These are phyloP conservation scores for Epinephelus moara DNA, from an alignment of 2,113 vertebrate genomes.

Conservation along the genomic window DNA sequence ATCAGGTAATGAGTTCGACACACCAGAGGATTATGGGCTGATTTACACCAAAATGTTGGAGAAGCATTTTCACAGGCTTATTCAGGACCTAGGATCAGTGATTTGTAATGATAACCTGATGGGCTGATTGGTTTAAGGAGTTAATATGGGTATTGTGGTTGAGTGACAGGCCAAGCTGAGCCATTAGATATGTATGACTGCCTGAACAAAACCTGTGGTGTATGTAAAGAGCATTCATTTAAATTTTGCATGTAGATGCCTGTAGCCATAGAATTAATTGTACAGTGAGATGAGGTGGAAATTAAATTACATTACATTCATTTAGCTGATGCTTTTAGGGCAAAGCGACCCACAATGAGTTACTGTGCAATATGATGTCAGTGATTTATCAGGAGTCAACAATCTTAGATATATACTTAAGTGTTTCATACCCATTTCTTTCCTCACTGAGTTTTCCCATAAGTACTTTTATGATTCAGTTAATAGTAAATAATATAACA, in stretches of 20 bases:
- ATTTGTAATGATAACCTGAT: constrained; percentile 13
- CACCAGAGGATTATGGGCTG: not conserved
- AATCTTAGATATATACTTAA: not conserved
- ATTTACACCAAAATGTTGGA: not conserved
- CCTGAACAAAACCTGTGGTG: not conserved
- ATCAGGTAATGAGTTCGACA: constrained; percentile 86
- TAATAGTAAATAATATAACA: not conserved
- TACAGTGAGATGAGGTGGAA: not conserved
- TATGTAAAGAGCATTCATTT: not conserved
- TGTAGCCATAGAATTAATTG: not conserved
- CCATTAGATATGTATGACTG: not conserved
- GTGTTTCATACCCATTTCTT: not conserved
- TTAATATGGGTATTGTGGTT: not conserved
- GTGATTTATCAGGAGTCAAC: constrained; percentile 1
- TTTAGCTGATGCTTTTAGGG: not conserved
- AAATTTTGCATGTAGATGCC: not conserved
- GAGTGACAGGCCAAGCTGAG: not conserved
- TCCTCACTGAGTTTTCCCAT: not conserved
- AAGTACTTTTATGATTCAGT: not conserved
- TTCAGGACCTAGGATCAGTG: not conserved
- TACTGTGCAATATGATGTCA: not conserved
- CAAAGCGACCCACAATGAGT: not conserved
- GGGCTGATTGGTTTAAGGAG: not conserved
- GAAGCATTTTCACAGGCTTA: not conserved
- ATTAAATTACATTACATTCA: not conserved